Conservation (phyloP, 1,140 invertebrate species). For the Aphidius gifuensis region DNA sequence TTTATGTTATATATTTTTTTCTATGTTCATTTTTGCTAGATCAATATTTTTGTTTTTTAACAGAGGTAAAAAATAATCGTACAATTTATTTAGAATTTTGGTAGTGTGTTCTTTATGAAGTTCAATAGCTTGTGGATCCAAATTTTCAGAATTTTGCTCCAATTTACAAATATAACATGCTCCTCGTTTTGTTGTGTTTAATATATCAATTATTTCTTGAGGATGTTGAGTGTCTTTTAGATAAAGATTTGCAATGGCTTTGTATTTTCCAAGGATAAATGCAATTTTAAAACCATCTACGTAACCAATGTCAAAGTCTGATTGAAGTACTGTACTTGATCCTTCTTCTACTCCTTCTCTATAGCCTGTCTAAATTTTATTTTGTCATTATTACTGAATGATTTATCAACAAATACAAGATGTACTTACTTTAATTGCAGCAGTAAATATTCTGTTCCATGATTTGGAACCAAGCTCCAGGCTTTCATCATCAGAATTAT, state of each 20-base stretch:
- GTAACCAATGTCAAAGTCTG: constrained; percentile 60
- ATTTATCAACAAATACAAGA: constrained; percentile 27
- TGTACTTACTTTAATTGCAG: constrained; percentile 41
- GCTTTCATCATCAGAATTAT: constrained; percentile 33
- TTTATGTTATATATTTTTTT: too few relatives aligned
- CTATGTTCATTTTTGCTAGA: neutral
- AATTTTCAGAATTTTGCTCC: constrained; percentile 20
- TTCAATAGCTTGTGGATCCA: constrained; percentile 27
- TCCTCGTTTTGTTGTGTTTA: constrained; percentile 40
- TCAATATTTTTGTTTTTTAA: constrained; percentile 31
- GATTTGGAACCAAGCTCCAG: constrained; percentile 40
- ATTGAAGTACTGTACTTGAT: constrained; percentile 54
- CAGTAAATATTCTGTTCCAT: constrained; percentile 40
- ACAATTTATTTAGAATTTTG: constrained; percentile 31
- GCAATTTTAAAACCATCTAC: constrained; percentile 54
- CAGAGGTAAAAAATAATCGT: constrained; percentile 36
- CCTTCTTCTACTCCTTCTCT: constrained; percentile 59
- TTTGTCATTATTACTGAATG: neutral
- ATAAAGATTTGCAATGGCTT: constrained; percentile 37
- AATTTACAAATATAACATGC: constrained; percentile 41
- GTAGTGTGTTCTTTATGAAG: constrained; percentile 35
- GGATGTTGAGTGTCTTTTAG: constrained; percentile 33
- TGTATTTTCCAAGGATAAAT: constrained; percentile 53
- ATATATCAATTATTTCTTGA: constrained; percentile 32
- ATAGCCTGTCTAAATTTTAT: constrained; percentile 53